These are phyloP conservation scores for Pharmacophagus antenor DNA, from an alignment of 2,888 invertebrate genomes.

Conservation along the genomic window DNA sequence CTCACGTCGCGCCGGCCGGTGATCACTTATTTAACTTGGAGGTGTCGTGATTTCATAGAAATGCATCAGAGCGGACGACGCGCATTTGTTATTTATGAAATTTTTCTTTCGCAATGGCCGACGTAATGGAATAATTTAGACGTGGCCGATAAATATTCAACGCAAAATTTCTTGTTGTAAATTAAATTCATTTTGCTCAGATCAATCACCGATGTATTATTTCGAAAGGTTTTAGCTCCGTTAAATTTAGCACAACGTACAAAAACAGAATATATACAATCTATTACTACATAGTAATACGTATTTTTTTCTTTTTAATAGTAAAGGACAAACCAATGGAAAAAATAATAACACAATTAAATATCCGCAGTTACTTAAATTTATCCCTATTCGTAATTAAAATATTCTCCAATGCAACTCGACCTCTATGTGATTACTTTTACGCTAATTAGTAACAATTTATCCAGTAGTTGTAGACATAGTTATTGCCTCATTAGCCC, in stretches of 20 bases:
- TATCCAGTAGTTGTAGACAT: slow-evolving; percentile 22
- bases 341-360: background rate
- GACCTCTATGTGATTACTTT: background rate
- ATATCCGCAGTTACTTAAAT: background rate
- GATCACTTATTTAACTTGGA: slow-evolving; percentile 78
- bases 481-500: slow-evolving; percentile 20
- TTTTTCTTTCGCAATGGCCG: slow-evolving; percentile 60
- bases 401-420: background rate
- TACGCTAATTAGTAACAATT: slow-evolving; percentile 20
- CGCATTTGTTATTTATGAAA: slow-evolving; percentile 74
- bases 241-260: background rate
- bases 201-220: background rate
- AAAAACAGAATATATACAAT: too few relatives aligned
- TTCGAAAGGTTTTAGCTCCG: background rate
- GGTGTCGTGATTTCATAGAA: slow-evolving; percentile 74
- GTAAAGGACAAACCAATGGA: background rate
- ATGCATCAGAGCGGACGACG: slow-evolving; percentile 59
- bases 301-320: too few relatives aligned
- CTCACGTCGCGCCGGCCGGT: slow-evolving; percentile 68
- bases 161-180: slow-evolving; percentile 41
- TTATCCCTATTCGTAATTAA: background rate
- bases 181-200: slow-evolving; percentile 12
- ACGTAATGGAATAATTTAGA: slow-evolving; percentile 71
- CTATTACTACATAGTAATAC: too few relatives aligned
- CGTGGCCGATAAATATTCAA: slow-evolving; percentile 68